Evolutionary conservation across 2,888 invertebrate genomes (phyloP), one percentile per base, ranked within the genome.

Genomic region (Dicycla oo): DNA sequence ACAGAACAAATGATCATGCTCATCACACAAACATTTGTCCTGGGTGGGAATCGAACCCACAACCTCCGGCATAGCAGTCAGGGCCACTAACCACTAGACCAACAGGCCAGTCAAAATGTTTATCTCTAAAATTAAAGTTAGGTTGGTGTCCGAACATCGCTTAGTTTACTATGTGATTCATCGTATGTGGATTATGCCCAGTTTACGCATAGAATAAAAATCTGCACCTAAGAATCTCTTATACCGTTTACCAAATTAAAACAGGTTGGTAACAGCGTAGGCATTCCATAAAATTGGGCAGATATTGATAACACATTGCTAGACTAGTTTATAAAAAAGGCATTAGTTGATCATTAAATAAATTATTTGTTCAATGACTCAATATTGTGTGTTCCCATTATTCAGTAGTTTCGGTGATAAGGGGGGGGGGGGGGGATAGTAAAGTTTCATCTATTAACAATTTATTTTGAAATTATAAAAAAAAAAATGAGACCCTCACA

Each of bases 341-440:
- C 34, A 40, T 8, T 30, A 18, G 23, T 49, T 49, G 15, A 57
- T 26, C 10, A 15, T 43, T 20, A 43, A 57, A 71, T 71, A 43
- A 71, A 47, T 69, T 38, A 53, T 53, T 68, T 26, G 23, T 45
- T 45, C 15, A 23, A 15, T 15, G 23, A 43, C 30, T 43, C n/a
- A 45, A 20, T 15, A 0, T 65, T 20, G 5, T 5, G 20, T n/a
- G 40, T 23, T 40, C 15, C 8, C 13, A 23, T 3, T 26, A 8
- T 34, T 30, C 30, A 2, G 30, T 30, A 30, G 30, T 30, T 30
- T 30, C 2, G 30, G 30, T 2, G 4, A 4, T 2, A 4, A 4
- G 30, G 30, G 30, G 30, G 30, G 30, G 30, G 30, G 30, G 30
- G 30, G n/a, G n/a, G n/a, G n/a, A n/a, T n/a, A n/a, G n/a, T 30